Conservation (phyloP, 2,888 invertebrate species). For the Cotesia congregata region DNA sequence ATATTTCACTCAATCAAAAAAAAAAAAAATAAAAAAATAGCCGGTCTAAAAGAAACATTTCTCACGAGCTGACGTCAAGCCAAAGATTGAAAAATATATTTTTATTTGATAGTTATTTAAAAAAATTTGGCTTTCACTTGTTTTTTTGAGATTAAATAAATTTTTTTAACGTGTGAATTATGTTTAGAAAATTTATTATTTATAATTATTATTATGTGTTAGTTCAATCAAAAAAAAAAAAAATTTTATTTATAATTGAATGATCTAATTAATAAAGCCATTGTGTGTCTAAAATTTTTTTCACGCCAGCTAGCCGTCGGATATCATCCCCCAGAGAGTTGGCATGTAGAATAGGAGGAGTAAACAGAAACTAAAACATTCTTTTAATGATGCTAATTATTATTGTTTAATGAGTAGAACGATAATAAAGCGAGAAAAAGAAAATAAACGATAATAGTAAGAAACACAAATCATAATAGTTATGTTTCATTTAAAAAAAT, state of each 20-base stretch:
- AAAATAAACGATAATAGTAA: background rate
- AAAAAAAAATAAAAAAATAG: background rate
- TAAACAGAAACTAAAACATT: constrained; percentile 3
- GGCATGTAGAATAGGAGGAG: constrained; percentile 11
- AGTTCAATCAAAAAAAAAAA: background rate
- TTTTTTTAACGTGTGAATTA: background rate
- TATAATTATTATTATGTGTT: background rate
- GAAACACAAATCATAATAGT: background rate
- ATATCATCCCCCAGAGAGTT: constrained; percentile 18
- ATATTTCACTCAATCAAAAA: background rate
- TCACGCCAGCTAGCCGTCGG: constrained; percentile 47
- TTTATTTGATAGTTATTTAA: background rate
- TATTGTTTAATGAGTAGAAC: background rate
- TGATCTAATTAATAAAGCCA: background rate
- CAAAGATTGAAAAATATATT: constrained; percentile 1
- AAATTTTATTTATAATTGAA: background rate
- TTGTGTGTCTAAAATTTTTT: constrained; percentile 15
- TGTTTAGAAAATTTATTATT: constrained; percentile 8
- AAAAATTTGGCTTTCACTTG: background rate
- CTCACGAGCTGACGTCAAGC: background rate
- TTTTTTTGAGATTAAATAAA: background rate
- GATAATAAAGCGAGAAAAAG: constrained; percentile 27
- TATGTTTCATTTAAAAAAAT: background rate
- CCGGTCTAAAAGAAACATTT: background rate
- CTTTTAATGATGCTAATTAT: constrained; percentile 15